These are phyloP conservation scores for Mesopsocus fuscifrons DNA, from an alignment of 2,888 invertebrate species.

Conservation along the genomic window DNA sequence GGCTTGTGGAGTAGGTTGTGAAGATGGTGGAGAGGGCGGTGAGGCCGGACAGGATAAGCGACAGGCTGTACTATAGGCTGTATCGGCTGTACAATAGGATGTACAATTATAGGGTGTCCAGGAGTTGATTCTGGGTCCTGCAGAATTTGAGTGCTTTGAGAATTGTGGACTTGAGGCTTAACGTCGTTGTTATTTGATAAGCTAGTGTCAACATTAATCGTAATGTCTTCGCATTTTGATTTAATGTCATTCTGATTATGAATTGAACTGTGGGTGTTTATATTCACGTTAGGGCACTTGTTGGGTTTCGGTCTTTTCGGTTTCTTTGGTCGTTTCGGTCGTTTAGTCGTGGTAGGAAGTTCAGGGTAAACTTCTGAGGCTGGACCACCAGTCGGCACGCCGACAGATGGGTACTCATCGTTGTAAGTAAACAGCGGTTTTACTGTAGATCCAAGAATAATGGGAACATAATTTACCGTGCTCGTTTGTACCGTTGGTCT, in stretches of 20 bases:
- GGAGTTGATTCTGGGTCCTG: neutral
- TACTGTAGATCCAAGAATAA: neutral
- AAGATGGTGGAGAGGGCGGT: too few species aligned
- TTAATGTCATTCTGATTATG: constrained; percentile 6
- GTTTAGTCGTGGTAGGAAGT: neutral
- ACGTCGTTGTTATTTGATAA: constrained; percentile 4
- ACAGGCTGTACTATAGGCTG: neutral
- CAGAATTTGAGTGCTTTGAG: neutral
- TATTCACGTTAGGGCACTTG: neutral
- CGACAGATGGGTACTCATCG: neutral
- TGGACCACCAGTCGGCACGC: neutral
- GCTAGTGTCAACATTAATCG: constrained; percentile 1
- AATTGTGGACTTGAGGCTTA: neutral
- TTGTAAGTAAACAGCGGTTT: neutral
- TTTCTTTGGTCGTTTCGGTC: neutral
- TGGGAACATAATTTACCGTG: neutral
- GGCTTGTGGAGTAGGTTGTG: too few species aligned
- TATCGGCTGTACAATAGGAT: too few species aligned
- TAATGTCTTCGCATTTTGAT: constrained; percentile 4
- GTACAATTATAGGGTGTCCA: too few species aligned
- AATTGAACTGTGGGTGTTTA: neutral
- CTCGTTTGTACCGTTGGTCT: neutral
- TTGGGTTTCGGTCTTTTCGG: neutral
- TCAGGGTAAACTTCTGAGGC: neutral
- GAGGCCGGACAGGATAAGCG: neutral